These are phyloP conservation scores for Naja naja DNA, from an alignment of 2,113 vertebrate species.

Conservation along the genomic window DNA sequence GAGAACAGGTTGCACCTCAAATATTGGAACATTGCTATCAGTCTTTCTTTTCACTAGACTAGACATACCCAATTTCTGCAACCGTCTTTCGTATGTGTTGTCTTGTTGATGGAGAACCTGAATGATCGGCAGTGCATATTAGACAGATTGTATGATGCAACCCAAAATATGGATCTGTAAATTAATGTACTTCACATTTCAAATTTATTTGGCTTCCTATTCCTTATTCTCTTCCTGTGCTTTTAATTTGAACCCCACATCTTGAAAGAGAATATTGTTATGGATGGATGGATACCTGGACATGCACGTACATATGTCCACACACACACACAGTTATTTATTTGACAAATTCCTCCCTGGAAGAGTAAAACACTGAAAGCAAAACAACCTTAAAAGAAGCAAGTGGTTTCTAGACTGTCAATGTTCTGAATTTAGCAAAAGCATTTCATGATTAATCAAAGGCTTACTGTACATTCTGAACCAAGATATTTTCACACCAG, in stretches of 20 bases:
- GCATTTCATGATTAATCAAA: not conserved
- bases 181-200: not conserved
- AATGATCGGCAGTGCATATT: not conserved
- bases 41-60: not conserved
- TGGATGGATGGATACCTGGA: not conserved
- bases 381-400: not conserved
- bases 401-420: not conserved
- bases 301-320: too few relatives aligned
- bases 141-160: not conserved
- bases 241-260: not conserved
- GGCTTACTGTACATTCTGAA: not conserved
- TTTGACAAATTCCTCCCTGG: not conserved
- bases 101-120: not conserved
- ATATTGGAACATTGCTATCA: not conserved
- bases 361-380: not conserved
- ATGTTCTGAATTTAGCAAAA: not conserved
- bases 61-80: not conserved
- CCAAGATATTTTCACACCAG: not conserved
- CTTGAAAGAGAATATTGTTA: not conserved
- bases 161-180: not conserved
- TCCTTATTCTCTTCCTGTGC: not conserved
- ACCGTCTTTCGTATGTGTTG: not conserved
- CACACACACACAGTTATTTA: not conserved
- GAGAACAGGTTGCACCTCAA: not conserved
- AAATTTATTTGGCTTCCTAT: not conserved